phyloP scores from a whole-genome alignment of 2,797 vertebrate species.

The Sarcophilus harrisii region DNA sequence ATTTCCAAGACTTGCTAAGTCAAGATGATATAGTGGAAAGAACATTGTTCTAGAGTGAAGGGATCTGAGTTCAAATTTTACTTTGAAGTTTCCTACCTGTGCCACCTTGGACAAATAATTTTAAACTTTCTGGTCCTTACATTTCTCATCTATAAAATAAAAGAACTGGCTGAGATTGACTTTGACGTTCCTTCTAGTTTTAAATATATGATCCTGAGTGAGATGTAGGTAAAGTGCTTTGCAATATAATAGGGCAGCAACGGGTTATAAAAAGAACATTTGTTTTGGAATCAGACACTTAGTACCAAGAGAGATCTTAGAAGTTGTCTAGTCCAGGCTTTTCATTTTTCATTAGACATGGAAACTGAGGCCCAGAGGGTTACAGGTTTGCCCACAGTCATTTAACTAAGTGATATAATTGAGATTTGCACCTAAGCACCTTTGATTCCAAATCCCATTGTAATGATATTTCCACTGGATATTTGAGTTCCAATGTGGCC shows the following conservation, averaged over 20 bases:
- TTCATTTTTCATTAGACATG: not conserved
- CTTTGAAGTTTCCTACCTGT: not conserved
- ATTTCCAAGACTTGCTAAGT: not conserved
- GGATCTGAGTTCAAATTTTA: not conserved
- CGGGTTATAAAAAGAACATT: not conserved
- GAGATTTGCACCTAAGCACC: not conserved
- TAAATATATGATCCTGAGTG: not conserved
- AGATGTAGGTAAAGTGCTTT: not conserved
- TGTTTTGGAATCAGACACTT: not conserved
- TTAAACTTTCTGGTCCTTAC: not conserved
- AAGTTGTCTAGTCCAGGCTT: not conserved
- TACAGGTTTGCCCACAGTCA: not conserved
- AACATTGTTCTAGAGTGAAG: accelerated
- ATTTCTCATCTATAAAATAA: not conserved
- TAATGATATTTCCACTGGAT: not conserved
- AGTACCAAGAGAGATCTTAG: not conserved
- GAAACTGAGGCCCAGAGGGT: not conserved
- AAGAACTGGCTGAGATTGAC: not conserved
- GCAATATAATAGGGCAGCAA: not conserved
- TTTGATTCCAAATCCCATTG: not conserved
- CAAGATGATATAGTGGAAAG: accelerated
- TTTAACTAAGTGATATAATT: not conserved
- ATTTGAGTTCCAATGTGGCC: not conserved
- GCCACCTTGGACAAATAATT: not conserved
- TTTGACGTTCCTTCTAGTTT: not conserved